phyloP scores from a whole-genome alignment of 2,888 invertebrate genomes.

The Stenchaetothrips biformis region DNA sequence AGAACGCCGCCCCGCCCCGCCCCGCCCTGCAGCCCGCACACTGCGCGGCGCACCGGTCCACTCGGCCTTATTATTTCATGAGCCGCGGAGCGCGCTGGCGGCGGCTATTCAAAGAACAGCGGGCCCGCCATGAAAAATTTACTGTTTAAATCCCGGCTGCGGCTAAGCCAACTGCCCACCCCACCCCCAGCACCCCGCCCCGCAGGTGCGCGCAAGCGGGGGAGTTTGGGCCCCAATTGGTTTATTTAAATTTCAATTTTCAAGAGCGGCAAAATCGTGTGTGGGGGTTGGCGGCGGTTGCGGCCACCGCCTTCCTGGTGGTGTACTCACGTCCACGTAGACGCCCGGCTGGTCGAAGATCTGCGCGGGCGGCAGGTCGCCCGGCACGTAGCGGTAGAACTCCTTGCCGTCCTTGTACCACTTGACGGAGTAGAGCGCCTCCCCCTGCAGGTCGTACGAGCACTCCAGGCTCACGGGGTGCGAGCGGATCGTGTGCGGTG shows the following conservation, averaged over 20 bases:
- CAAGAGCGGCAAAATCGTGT: not conserved
- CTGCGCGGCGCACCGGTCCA: slow-evolving; percentile 12
- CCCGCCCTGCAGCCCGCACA: not conserved
- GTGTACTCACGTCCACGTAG: slow-evolving; percentile 70
- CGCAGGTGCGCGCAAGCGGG: not conserved
- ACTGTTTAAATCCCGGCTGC: slow-evolving; percentile 10
- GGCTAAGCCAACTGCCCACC: not conserved
- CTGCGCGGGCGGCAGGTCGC: slow-evolving; percentile 71
- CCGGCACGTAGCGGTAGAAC: slow-evolving; percentile 78
- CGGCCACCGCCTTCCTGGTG: not conserved
- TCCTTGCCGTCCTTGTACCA: slow-evolving; percentile 87
- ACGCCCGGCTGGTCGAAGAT: slow-evolving; percentile 73
- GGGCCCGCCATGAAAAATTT: slow-evolving; percentile 21
- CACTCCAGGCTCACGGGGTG: slow-evolving; percentile 71
- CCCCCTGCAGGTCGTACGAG: slow-evolving; percentile 73
- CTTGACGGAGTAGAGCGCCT: slow-evolving; percentile 78
- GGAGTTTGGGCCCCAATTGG: slow-evolving; percentile 2
- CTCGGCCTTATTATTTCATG: slow-evolving; percentile 11
- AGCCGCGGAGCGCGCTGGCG: not conserved
- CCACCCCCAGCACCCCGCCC: not conserved
- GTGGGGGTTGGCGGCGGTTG: not conserved
- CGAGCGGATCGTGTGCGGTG: slow-evolving; percentile 71
- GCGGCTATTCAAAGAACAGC: slow-evolving; percentile 24
- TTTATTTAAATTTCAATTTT: slow-evolving; percentile 25
- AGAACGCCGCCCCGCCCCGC: no score